Evolutionary conservation across 2,888 invertebrate genomes (phyloP), one percentile per base, ranked within the genome.

Genomic region (Axea sp.): DNA sequence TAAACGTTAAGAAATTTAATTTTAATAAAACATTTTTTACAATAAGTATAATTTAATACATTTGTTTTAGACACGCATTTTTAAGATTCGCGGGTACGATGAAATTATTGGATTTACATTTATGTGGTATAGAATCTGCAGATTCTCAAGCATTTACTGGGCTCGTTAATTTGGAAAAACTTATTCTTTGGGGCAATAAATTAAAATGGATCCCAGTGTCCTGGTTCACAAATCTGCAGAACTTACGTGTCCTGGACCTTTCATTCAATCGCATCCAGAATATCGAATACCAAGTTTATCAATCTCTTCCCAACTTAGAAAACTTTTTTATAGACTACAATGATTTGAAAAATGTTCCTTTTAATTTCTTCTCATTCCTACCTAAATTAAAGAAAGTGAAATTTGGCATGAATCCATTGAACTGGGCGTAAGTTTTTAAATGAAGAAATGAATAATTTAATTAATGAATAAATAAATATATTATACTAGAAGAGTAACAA

Each of bases 341-440:
- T 51, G 59, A 77, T 17, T 51, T 85, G 3, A 49, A 49, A 35
- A 28, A 37, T 8, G 73, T 84, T 51, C 79, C 82, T 3, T 81
- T 76, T 67, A 76, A 71, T 33, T 53, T 82, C 43, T 82, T 85
- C 31, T 31, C 77, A 0, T 67, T 78, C n/a, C 59, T 84, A 17
- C 5, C 24, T 6, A 77, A 65, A 8, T 75, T 85, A 39, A 80
- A 78, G 53, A 82, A 31, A 57, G 80, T 82, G 2, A 82, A 78
- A 62, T 80, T 84, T 26, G 82, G 84, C 35, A 82, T 77, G 45
- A 85, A 85, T 76, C 83, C 84, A 1, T 76, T 81, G 76, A 64
- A 60, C 7, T 85, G 85, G 85, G 76, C 78, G 85, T 85, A 75
- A 84, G 85, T 80, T n/a, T 6, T 35, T n/a, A n/a, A n/a, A n/a